These are phyloP conservation scores for Brachirus orientalis DNA, from an alignment of 2,113 vertebrate species.

Conservation along the genomic window DNA sequence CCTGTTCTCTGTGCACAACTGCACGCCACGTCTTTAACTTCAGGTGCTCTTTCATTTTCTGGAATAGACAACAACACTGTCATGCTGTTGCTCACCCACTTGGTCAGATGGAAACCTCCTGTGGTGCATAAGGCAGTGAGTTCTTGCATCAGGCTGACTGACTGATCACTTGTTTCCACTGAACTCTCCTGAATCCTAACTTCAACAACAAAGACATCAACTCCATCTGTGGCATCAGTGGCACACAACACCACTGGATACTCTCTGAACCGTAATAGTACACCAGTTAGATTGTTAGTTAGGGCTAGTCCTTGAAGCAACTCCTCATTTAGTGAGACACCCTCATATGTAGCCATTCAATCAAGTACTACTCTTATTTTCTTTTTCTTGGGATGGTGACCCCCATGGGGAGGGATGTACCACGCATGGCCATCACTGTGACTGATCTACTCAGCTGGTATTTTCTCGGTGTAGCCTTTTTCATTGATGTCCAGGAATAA, in stretches of 20 bases:
- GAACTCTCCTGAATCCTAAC: no score
- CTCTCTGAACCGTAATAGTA: neutral
- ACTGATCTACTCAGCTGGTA: neutral
- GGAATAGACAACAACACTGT: no score
- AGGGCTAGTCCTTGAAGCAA: neutral
- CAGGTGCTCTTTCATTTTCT: no score
- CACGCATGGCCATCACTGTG: neutral
- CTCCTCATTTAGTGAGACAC: neutral
- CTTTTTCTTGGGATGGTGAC: no score
- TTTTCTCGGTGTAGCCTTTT: no score
- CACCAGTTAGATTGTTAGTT: neutral
- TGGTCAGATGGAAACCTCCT: no score
- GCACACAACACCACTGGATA: neutral
- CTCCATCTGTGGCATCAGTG: no score
- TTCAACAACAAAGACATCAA: no score
- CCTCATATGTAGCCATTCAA: neutral
- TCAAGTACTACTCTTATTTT: conserved; percentile 3
- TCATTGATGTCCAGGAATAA: no score
- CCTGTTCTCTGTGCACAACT: no score
- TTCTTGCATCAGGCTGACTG: neutral
- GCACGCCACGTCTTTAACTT: no score
- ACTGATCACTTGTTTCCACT: neutral
- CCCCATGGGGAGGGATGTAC: conserved; percentile 2
- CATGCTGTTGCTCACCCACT: no score
- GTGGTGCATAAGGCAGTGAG: neutral